Evolutionary conservation across 1,140 invertebrate genomes (phyloP).

Genomic region (Ptiloglossa arizonensis): DNA sequence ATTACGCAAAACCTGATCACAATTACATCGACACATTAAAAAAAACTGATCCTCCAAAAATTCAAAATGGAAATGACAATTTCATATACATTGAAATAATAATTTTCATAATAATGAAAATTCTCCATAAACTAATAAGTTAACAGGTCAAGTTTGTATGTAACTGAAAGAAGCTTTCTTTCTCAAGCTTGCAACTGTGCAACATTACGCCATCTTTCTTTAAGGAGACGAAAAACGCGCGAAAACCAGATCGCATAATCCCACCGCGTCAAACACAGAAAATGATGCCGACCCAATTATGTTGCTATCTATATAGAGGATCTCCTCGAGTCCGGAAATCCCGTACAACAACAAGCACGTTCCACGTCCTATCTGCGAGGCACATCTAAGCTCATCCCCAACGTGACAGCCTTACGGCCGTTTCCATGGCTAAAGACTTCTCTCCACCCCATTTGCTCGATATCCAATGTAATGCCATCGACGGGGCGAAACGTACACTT

Average conservation of each 20-base stretch:
- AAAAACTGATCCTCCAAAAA: no score
- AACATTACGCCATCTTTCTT: background rate
- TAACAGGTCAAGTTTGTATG: no score
- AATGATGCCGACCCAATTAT: conserved; percentile 59
- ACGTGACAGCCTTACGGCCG: conserved; percentile 46
- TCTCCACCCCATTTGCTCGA: conserved; percentile 53
- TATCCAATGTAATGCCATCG: conserved; percentile 42
- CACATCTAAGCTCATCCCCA: conserved; percentile 56
- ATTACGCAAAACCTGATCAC: no score
- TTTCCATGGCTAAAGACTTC: conserved; percentile 49
- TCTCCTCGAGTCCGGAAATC: conserved; percentile 56
- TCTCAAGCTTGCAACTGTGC: background rate
- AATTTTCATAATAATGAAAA: no score
- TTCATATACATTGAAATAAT: no score
- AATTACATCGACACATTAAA: no score
- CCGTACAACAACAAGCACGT: conserved; percentile 49
- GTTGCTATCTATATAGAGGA: conserved; percentile 52
- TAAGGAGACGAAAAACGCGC: background rate
- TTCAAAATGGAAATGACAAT: no score
- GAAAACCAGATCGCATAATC: conserved; percentile 31
- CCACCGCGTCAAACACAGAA: conserved; percentile 21
- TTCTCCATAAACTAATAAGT: no score
- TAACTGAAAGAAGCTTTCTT: no score
- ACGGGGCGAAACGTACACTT: conserved; percentile 25
- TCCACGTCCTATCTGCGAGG: conserved; percentile 53